phyloP scores from a whole-genome alignment of 1,140 invertebrate species.

The Cyphomyrmex costatus region DNA sequence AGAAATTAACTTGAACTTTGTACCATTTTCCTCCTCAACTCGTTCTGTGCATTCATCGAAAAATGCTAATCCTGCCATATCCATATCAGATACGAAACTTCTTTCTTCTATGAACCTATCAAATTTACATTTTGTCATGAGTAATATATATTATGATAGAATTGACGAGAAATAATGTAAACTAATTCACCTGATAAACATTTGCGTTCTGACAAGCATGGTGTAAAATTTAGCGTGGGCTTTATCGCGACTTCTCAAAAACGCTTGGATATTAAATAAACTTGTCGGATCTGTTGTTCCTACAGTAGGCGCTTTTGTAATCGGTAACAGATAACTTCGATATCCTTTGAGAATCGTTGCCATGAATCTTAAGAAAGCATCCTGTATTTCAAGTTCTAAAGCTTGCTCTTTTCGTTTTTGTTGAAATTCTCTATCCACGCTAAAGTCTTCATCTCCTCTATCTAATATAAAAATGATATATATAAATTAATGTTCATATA shows the following conservation, averaged over 20 bases:
- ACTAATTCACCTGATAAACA: constrained; percentile 92
- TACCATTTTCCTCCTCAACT: constrained; percentile 89
- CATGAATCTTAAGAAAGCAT: constrained; percentile 99
- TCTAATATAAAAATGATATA: constrained; percentile 53
- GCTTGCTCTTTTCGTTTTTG: constrained; percentile 91
- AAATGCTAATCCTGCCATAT: constrained; percentile 95
- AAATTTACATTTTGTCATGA: constrained; percentile 23
- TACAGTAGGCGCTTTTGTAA: constrained; percentile 97
- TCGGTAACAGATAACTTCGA: constrained; percentile 95
- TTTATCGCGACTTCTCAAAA: constrained; percentile 91
- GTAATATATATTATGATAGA: constrained; percentile 12
- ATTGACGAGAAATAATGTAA: background rate
- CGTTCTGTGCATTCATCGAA: constrained; percentile 98
- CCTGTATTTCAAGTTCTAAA: constrained; percentile 97
- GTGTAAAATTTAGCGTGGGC: constrained; percentile 96
- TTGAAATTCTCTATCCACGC: constrained; percentile 91
- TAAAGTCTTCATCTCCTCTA: constrained; percentile 84
- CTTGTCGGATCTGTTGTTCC: constrained; percentile 98
- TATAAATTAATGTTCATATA: constrained; percentile 35
- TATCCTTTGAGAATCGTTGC: constrained; percentile 97
- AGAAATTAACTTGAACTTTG: constrained; percentile 49
- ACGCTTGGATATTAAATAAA: constrained; percentile 97
- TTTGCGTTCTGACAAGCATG: constrained; percentile 96
- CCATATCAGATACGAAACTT: constrained; percentile 98
- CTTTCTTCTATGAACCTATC: constrained; percentile 98